Base-by-base conservation (phyloP, 2,888 invertebrate species). In the Cheilosia vulpina region DNA sequence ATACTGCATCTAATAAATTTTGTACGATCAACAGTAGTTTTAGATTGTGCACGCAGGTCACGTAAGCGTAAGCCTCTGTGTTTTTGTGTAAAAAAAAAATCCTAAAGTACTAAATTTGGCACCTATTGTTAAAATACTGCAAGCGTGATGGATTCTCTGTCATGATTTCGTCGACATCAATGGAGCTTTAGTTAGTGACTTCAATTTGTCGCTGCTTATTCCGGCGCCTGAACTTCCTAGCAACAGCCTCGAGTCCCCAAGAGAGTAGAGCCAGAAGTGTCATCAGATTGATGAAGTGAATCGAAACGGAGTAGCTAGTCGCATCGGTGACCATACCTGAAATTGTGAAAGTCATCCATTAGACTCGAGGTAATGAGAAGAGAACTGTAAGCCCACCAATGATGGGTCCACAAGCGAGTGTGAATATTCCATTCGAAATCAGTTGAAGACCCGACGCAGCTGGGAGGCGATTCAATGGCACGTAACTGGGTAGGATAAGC, bases 371-470 rank as follows among this genome's bases (percentile, higher is more conserved):
- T 17, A 19, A 19, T 2, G 9, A 47, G 9, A 19, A 19, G 27
- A 9, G 2, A 17, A 2, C 19, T 7, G 0, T 1, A 17, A 55
- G 89, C 93, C 92, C 90, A 95, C 95, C 96, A 58, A 96, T 93
- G 68, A 95, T 87, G 27, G 96, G 96, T 45, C 95, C 96, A 77
- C 94, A 90, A 1, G 92, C 87, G 6, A 95, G 90, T 71, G 94
- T 94, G 31, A 94, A 93, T 13, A 95, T 89, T 13, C 95, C 95
- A 89, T 95, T 94, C 34, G 94, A 94, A 7, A 96, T 92, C 62
- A 96, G 90, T 89, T 96, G 96, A 57, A 96, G 92, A 0, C 96
- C 96, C 1, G 95, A 94, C 1, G 96, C 96, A 15, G 95, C 95
- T 4, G 96, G 95, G 71, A 96, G 89, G 78, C 95, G 94, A 72